A percentile compares a stretch with the other conserved stretches of the same genome.
These are phyloP conservation scores for Ctenopoma kingsleyae DNA, from an alignment of 2,797 vertebrate species.

Conservation along the genomic window DNA sequence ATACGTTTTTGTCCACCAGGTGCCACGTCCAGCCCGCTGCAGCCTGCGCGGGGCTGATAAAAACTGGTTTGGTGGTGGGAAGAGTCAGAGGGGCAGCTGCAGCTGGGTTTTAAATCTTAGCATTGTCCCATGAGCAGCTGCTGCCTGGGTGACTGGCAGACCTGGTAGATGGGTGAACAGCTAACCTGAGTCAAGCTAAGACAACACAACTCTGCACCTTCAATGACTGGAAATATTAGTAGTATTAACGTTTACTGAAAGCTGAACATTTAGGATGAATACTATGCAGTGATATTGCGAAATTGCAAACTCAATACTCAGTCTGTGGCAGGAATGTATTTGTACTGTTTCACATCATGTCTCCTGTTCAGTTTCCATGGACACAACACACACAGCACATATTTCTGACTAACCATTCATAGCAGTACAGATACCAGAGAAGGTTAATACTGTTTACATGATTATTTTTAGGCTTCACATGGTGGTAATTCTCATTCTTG, in stretches of 20 bases:
- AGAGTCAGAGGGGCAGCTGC: constrained; percentile 63
- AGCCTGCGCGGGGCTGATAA: constrained; percentile 68
- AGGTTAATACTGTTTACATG: constrained; percentile 10
- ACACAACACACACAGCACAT: constrained; percentile 6
- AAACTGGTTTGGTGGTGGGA: constrained; percentile 56
- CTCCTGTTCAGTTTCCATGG: constrained; percentile 41
- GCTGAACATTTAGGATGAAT: not conserved
- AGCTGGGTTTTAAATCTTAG: constrained; percentile 66
- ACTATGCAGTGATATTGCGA: not conserved
- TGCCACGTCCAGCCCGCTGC: constrained; percentile 51
- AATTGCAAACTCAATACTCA: not conserved
- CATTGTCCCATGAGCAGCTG: constrained; percentile 56
- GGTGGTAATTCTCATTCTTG: not conserved
- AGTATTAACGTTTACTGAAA: too few relatives aligned
- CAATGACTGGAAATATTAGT: not conserved
- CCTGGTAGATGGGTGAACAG: constrained; percentile 31
- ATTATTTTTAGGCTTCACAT: constrained; percentile 9
- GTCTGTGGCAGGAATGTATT: not conserved
- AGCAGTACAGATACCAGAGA: not conserved
- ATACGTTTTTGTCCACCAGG: constrained; percentile 19
- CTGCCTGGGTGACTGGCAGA: constrained; percentile 48
- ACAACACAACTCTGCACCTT: constrained; percentile 27
- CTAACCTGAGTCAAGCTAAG: constrained; percentile 38
- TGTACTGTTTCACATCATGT: not conserved
- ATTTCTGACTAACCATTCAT: not conserved